Evolutionary conservation across 2,888 invertebrate genomes (phyloP).

Genomic region (Apamea anceps): DNA sequence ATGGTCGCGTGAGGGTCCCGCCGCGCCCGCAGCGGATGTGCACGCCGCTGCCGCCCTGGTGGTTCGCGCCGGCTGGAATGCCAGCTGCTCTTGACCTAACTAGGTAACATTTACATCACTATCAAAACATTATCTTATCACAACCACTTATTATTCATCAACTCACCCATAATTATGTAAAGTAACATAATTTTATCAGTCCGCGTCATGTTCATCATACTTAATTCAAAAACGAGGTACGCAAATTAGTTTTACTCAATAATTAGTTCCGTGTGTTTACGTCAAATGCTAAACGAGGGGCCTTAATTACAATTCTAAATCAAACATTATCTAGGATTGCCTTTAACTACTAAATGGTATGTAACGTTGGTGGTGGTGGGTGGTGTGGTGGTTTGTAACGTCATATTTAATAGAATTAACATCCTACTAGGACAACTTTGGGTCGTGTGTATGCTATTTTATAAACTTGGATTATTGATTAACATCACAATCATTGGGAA

Average conservation of each 20-base stretch:
- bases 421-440: neutral
- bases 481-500: conserved; percentile 45
- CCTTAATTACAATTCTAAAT: conserved; percentile 68
- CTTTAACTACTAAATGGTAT: conserved; percentile 42
- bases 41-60: conserved; percentile 88
- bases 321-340: conserved; percentile 66
- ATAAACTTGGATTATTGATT: conserved; percentile 40
- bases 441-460: neutral
- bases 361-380: conserved; percentile 7
- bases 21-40: conserved; percentile 86
- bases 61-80: conserved; percentile 88
- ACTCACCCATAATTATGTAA: conserved; percentile 43
- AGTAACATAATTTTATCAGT: conserved; percentile 33
- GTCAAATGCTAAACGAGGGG: conserved; percentile 65
- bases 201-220: conserved; percentile 11
- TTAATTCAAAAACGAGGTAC: conserved; percentile 44
- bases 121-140: conserved; percentile 39
- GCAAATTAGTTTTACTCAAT: conserved; percentile 60
- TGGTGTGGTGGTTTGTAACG: neutral
- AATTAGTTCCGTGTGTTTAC: conserved; percentile 70
- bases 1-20: conserved; percentile 75
- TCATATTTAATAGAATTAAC: conserved; percentile 13
- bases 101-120: conserved; percentile 79
- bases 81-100: conserved; percentile 90
- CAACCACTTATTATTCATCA: conserved; percentile 36